Evolutionary conservation across 2,888 invertebrate genomes (phyloP).

Genomic region (Leptinotarsa juncta): DNA sequence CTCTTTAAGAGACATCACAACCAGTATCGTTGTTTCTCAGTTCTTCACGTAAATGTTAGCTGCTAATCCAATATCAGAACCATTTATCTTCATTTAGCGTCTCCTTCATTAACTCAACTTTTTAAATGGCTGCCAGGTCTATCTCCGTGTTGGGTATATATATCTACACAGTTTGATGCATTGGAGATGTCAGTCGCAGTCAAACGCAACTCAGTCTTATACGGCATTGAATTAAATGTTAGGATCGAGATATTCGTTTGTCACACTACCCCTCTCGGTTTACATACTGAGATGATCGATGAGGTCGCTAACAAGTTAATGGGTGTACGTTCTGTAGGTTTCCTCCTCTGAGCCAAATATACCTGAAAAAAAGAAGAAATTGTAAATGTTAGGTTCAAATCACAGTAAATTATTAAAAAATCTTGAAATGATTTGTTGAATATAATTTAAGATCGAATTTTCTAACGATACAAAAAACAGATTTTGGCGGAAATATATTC

Average conservation of each 20-base stretch:
- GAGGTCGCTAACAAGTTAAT: slow-evolving; percentile 34
- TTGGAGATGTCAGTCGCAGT: slow-evolving; percentile 62
- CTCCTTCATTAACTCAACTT: slow-evolving; percentile 67
- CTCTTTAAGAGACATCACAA: slow-evolving; percentile 41
- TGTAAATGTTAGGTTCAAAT: neutral
- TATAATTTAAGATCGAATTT: no score
- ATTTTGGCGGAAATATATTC: no score
- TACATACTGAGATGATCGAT: slow-evolving; percentile 57
- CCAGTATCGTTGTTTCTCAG: slow-evolving; percentile 54
- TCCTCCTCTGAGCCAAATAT: slow-evolving; percentile 55
- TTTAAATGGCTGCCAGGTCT: slow-evolving; percentile 63
- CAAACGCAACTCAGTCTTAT: slow-evolving; percentile 53
- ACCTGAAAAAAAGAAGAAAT: slow-evolving; percentile 56
- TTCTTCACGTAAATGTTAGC: slow-evolving; percentile 59
- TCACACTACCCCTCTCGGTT: slow-evolving; percentile 51
- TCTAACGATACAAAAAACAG: no score
- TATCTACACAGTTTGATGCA: slow-evolving; percentile 55
- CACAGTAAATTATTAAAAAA: neutral
- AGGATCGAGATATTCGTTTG: neutral
- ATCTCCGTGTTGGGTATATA: slow-evolving; percentile 55
- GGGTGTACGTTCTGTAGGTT: neutral
- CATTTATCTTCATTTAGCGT: slow-evolving; percentile 68
- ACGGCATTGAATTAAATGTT: slow-evolving; percentile 61
- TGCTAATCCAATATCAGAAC: slow-evolving; percentile 67
- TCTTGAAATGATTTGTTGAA: no score